Percentiles rank a stretch among this genome's conserved stretches.
These are phyloP conservation scores for Sapajus apella DNA, from an alignment of 2,113 vertebrate species.

Conservation along the genomic window DNA sequence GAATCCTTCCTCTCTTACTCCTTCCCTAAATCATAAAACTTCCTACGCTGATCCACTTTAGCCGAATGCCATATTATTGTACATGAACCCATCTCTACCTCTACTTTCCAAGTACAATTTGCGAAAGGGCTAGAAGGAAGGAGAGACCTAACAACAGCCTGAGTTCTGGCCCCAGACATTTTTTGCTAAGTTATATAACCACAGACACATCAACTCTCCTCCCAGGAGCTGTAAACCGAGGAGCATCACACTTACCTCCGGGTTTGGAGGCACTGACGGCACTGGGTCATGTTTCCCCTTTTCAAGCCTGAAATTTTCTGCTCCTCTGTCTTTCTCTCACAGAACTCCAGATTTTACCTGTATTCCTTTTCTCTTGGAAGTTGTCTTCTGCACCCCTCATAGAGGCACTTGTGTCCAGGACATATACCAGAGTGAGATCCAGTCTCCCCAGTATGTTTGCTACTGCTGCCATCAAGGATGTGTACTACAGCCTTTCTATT, in stretches of 20 bases:
- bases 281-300: fast-evolving
- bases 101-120: not conserved
- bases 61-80: fast-evolving
- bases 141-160: not conserved
- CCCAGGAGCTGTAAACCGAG: too few relatives aligned
- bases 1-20: not conserved
- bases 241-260: not conserved
- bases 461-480: not conserved
- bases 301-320: not conserved
- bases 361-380: not conserved
- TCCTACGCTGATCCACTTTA: not conserved
- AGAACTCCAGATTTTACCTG: not conserved
- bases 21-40: not conserved
- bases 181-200: not conserved
- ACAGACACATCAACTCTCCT: not conserved
- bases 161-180: not conserved
- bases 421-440: not conserved
- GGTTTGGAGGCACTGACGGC: not conserved
- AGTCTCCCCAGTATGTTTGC: not conserved
- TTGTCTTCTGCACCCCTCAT: not conserved
- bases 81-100: not conserved
- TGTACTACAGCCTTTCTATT: not conserved
- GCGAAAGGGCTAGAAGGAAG: not conserved
- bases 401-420: not conserved
- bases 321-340: not conserved